phyloP scores from a whole-genome alignment of 2,888 invertebrate genomes.

The Erannis defoliaria region DNA sequence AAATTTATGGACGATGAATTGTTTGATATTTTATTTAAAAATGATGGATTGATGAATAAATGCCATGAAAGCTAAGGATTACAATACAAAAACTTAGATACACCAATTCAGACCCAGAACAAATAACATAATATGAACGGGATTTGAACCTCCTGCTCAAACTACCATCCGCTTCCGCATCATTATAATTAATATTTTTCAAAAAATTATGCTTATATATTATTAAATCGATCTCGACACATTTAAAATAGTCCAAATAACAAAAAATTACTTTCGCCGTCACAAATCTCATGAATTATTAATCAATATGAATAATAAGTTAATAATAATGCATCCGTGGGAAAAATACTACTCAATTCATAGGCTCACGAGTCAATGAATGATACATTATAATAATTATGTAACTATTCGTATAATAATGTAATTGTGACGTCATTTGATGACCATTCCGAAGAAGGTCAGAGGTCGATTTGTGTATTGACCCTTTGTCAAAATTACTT shows the following conservation, averaged over 20 bases:
- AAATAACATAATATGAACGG: too few species aligned
- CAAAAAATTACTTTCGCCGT: slow-evolving; percentile 23
- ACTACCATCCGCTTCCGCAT: too few species aligned
- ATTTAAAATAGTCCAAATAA: slow-evolving; percentile 21
- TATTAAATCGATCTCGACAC: slow-evolving; percentile 2
- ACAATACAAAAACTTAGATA: too few species aligned
- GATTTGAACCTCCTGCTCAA: background rate
- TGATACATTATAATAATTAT: slow-evolving; percentile 24
- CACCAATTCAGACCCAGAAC: too few species aligned
- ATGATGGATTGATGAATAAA: too few species aligned
- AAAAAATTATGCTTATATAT: background rate
- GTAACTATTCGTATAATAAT: slow-evolving; percentile 22
- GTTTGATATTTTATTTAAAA: too few species aligned
- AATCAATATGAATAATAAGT: slow-evolving; percentile 16
- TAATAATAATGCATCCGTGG: slow-evolving; percentile 26
- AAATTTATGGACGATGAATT: too few species aligned
- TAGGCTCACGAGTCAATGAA: slow-evolving; percentile 18
- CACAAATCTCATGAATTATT: slow-evolving; percentile 22
- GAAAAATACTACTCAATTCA: slow-evolving; percentile 28
- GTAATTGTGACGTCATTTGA: slow-evolving; percentile 16
- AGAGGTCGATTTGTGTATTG: slow-evolving; percentile 13
- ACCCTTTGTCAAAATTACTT: background rate
- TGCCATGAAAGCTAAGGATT: too few species aligned
- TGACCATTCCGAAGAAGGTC: slow-evolving; percentile 15
- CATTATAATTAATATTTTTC: background rate